Percentiles rank a stretch among this genome's conserved stretches.
phyloP scores from a whole-genome alignment of 2,888 invertebrate genomes.

The Agonopterix alstromeriana region DNA sequence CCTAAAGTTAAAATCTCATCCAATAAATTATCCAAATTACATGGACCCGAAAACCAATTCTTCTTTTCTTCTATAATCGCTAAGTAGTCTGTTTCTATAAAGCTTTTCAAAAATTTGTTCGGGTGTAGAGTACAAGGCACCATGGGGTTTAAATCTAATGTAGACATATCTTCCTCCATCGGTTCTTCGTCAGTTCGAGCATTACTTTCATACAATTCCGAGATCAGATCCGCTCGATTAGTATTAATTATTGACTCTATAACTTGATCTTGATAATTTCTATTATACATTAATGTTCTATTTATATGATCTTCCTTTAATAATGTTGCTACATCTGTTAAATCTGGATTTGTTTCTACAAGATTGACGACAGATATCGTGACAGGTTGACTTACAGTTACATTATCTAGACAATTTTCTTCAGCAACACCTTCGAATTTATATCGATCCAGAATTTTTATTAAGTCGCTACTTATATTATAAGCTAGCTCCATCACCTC shows the following conservation, averaged over 20 bases:
- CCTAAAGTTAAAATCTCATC: constrained; percentile 23
- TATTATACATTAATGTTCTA: too few species aligned
- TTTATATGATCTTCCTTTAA: too few species aligned
- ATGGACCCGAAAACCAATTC: constrained; percentile 75
- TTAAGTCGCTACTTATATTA: constrained; percentile 59
- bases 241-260: constrained; percentile 77
- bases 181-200: constrained; percentile 5
- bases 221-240: constrained; percentile 71
- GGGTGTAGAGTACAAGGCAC: constrained; percentile 7
- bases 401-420: neutral
- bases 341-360: too few species aligned
- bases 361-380: neutral
- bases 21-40: constrained; percentile 53
- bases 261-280: constrained; percentile 25
- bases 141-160: too few species aligned
- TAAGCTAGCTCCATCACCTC: constrained; percentile 79
- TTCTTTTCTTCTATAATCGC: constrained; percentile 69
- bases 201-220: constrained; percentile 63
- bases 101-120: constrained; percentile 28
- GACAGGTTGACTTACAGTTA: neutral
- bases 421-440: constrained; percentile 33
- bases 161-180: constrained; percentile 11
- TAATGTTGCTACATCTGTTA: too few species aligned
- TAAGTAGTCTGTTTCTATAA: constrained; percentile 62
- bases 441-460: constrained; percentile 65